Evolutionary conservation across 2,113 vertebrate species (phyloP).

Genomic region (Martes martes): DNA sequence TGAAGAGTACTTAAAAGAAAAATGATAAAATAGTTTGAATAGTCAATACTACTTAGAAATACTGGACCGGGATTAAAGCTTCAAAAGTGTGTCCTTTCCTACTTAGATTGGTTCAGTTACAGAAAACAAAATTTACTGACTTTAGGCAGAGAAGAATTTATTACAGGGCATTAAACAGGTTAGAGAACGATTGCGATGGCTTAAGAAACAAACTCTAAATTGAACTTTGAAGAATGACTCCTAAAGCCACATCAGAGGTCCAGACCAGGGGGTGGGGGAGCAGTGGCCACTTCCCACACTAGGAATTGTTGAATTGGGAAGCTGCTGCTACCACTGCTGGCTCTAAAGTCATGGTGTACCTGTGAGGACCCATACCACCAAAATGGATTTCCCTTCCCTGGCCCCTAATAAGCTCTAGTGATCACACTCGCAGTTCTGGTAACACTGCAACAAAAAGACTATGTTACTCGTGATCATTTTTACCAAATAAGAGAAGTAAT

Average conservation of each 20-base stretch:
- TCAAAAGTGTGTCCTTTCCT: background rate
- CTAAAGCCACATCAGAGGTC: background rate
- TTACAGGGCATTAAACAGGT: background rate
- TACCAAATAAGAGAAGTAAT: background rate
- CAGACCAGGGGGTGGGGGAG: background rate
- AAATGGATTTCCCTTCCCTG: background rate
- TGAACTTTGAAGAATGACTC: background rate
- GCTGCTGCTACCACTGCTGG: background rate
- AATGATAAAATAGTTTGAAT: background rate
- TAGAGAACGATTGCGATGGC: background rate
- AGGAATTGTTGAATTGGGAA: background rate
- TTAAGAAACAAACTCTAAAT: background rate
- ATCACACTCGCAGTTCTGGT: background rate
- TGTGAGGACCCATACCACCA: background rate
- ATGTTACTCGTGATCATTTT: background rate
- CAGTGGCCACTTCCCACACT: background rate
- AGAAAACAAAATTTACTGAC: background rate
- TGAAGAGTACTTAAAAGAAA: background rate
- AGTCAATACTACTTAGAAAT: background rate
- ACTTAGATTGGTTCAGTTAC: background rate
- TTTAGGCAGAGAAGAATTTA: background rate
- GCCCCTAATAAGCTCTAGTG: background rate
- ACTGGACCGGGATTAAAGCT: background rate
- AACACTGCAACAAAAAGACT: background rate
- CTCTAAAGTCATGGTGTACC: background rate